phyloP scores from a whole-genome alignment of 2,113 vertebrate species.

The Pedionomus torquatus region DNA sequence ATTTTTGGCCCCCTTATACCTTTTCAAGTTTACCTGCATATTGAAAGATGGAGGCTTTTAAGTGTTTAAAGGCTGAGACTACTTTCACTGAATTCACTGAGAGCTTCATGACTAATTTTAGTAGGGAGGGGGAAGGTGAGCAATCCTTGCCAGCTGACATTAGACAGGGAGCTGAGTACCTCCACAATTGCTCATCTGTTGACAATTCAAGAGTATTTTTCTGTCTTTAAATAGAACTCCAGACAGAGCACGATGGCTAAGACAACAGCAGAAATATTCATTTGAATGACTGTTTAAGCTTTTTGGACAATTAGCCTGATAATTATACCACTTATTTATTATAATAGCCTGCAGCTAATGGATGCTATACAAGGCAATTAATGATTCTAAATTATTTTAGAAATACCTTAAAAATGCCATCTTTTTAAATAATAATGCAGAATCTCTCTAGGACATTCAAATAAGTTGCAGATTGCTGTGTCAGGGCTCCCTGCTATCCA shows the following conservation, averaged over 20 bases:
- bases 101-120: slow-evolving; percentile 30
- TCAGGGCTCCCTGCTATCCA: not conserved
- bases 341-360: slow-evolving; percentile 46
- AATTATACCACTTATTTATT: slow-evolving; percentile 47
- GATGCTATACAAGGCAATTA: slow-evolving; percentile 24
- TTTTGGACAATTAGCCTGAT: slow-evolving; percentile 2
- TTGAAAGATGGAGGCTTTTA: not conserved
- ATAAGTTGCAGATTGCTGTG: not conserved
- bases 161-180: slow-evolving; percentile 18
- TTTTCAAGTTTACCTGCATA: not conserved
- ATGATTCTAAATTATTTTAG: slow-evolving; percentile 21
- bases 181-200: slow-evolving; percentile 10
- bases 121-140: slow-evolving; percentile 19
- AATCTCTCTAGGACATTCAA: not conserved
- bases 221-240: slow-evolving; percentile 20
- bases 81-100: not conserved
- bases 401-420: not conserved
- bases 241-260: not conserved
- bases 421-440: not conserved
- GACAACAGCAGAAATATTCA: not conserved
- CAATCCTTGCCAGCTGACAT: slow-evolving; percentile 22
- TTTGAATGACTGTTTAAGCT: slow-evolving; percentile 8
- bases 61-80: not conserved
- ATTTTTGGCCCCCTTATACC: not conserved
- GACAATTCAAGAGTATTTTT: slow-evolving; percentile 35